phyloP scores from a whole-genome alignment of 1,140 invertebrate genomes.

The Hirudo medicinalis region DNA sequence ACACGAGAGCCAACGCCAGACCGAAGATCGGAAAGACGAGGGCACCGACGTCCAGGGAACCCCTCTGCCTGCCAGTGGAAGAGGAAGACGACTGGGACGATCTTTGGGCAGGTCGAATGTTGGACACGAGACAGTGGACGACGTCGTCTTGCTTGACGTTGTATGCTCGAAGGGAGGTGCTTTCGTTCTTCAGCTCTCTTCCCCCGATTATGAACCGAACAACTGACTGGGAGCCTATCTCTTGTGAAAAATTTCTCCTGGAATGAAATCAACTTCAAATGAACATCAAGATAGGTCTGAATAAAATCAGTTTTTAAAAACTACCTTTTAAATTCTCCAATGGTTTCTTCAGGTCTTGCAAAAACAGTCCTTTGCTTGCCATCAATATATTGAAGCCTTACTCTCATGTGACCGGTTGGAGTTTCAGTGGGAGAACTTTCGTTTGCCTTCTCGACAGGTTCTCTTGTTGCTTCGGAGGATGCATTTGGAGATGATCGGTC shows the following conservation, averaged over 20 bases:
- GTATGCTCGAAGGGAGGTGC: conserved; percentile 57
- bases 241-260: conserved; percentile 65
- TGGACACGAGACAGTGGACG: conserved; percentile 62
- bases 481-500: neutral
- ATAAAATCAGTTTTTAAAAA: conserved; percentile 14
- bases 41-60: conserved; percentile 33
- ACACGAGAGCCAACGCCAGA: conserved; percentile 45
- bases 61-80: conserved; percentile 16
- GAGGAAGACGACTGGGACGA: conserved; percentile 20
- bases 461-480: neutral
- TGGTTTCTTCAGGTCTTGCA: conserved; percentile 56
- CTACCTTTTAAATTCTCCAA: conserved; percentile 76
- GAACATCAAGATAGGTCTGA: neutral
- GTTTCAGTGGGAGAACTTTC: neutral
- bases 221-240: conserved; percentile 59
- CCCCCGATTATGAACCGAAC: conserved; percentile 77
- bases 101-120: conserved; percentile 25
- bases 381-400: conserved; percentile 72
- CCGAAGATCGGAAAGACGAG: conserved; percentile 45
- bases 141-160: conserved; percentile 73
- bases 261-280: conserved; percentile 29
- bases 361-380: conserved; percentile 67
- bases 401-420: conserved; percentile 47
- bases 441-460: neutral
- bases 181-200: conserved; percentile 62